Evolutionary conservation across 1,140 invertebrate species (phyloP), one percentile per base, ranked within the genome.

Genomic region (Teleopsis dalmanni): DNA sequence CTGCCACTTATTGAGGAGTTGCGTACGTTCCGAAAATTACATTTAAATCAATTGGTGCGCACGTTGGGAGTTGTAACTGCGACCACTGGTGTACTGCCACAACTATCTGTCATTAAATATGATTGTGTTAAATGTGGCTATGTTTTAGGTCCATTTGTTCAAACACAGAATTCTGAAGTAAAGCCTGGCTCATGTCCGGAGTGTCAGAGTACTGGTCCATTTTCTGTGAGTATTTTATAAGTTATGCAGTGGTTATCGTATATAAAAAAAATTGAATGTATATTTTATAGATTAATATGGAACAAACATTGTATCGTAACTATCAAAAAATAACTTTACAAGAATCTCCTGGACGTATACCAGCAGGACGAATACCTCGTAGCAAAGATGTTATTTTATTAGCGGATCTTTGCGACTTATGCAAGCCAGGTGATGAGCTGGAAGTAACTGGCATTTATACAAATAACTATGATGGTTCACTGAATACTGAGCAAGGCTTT

Each of bases 281-380:
- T 47, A 29, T 40, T 43, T 49, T 68, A 47, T 55, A 87, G 82
- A 82, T 93, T 7, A 92, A 91, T 62, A 91, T 92, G 88, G 89
- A 91, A 72, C 84, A 98, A 85, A 99, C 96, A 4, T 62, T 99
- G 19, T 99, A 98, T 68, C 83, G 96, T 47, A 99, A 99, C 70
- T 99, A 98, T 67, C 97, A 99, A 73, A 91, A 95, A 62, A 85
- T 99, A 14, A 96, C 93, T 0, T 80, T 99, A 47, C 97, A 99
- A 79, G 96, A 99, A 75, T 95, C 93, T 34, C 91, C 91, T 0
- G 86, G 88, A 3, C 78, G 85, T 55, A 91, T 99, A 43, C 90
- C 94, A 1, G 92, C 96, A 25, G 97, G 97, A 18, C 80, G 97
- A 44, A 86, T 99, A 38, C 96, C 97, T 0, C 78, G 97, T n/a